Evolutionary conservation across 2,797 vertebrate species (phyloP), one percentile per base, ranked within the genome.

Genomic region (Smutsia gigantea): DNA sequence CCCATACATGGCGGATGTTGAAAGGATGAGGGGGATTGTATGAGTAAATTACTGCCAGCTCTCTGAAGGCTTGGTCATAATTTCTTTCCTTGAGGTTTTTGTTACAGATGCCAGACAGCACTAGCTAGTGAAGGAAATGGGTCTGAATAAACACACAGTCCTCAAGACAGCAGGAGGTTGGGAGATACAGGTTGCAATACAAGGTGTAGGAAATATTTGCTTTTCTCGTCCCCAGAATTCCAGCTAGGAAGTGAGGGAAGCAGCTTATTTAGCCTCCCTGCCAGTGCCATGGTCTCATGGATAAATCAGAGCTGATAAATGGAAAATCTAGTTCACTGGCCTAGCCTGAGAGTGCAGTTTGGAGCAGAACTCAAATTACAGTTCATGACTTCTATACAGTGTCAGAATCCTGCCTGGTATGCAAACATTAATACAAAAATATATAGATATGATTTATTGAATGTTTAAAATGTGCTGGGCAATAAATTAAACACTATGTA

Each of bases 1-100:
- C 83, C 71, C 83, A 72, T 97, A 94, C 96, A 93, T 96, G 89
- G 82, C 87, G 96, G 49, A 91, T 95, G 93, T 94, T 96, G 96
- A 97, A 95, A 97, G 91, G 87, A 85, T 69, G 55, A 78, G 77
- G 55, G 89, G 79, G 21, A 1, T 75, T 89, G 78, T 88, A n/a
- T 66, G 88, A 93, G 94, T 90, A 96, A 97, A 97, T 97, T 97
- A 49, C 88, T 83, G 83, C 93, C 97, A 97, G 97, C 96, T 98
- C 96, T 96, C 96, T 95, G 74, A 75, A 94, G 75, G 34, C 92
- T 93, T 85, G 71, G 12, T 79, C 78, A 39, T 97, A 63, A 96
- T 98, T 89, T 97, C 72, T 91, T 96, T 95, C 93, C 51, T 94
- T 86, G 88, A 83, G 89, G 82, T 82, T 93, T 96, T 94, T 87